Evolutionary conservation across 2,888 invertebrate genomes (phyloP), one percentile per base, ranked within the genome.

Genomic region (Cephalotes varians): DNA sequence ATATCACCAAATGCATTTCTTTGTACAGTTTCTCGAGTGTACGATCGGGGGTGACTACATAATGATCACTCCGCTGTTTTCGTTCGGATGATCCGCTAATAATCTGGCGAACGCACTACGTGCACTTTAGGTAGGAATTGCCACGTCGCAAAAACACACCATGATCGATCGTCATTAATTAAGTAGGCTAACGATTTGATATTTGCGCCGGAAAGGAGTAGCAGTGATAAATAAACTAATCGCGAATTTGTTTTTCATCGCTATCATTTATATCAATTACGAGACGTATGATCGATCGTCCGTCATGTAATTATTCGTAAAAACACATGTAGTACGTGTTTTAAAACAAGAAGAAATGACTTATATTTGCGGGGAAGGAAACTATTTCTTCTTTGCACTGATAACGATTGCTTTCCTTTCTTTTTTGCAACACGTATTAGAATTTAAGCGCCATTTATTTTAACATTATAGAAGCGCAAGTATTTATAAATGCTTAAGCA

Each of bases 211-310:
- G 18, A 77, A 67, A 18, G 18, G 18, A 56, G 18, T 2, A 56
- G 18, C 34, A 34, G 21, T 44, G 31, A 56, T 69, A 44, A 56
- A 69, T 69, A 69, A 79, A 79, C 28, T 67, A 67, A 77, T 77
- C 31, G 31, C 31, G 21, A 56, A 67, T 21, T 31, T 28, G 28
- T 56, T 69, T n/a, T 25, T 21, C 44, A 12, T 10, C 3, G 44
- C 73, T 21, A 37, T 18, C 44, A 79, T 79, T 79, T 58, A 54
- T 77, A 77, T 67, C 67, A 77, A 77, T 77, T 58, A 69, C 5
- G 18, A 28, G 7, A 69, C 44, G 21, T 21, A 34, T 69, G 71
- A 69, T 79, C 44, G 56, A 79, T 69, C 44, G 49, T 31, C 72
- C 40, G 56, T 74, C 65, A 4, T 25, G 40, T 76, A 65, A 54